phyloP scores from a whole-genome alignment of 2,797 vertebrate species.

The Dipus sagitta region DNA sequence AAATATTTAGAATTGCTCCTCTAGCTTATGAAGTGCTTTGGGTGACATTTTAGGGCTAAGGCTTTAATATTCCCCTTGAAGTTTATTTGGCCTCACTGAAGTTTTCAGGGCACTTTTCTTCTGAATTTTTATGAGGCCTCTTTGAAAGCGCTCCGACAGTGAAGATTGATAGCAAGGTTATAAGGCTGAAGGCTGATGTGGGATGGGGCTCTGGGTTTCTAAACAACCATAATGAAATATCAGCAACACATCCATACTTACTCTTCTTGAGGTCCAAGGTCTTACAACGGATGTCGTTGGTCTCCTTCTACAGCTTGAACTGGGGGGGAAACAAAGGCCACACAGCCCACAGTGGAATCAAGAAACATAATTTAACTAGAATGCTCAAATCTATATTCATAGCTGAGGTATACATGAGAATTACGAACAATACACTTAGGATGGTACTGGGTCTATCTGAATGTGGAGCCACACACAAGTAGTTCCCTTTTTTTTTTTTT shows the following conservation, averaged over 20 bases:
- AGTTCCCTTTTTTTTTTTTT: constrained; percentile 44
- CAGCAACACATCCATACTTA: constrained; percentile 60
- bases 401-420: constrained; percentile 6
- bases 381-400: constrained; percentile 1
- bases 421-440: not conserved
- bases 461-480: constrained; percentile 2
- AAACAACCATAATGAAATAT: constrained; percentile 26
- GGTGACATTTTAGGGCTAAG: constrained; percentile 48
- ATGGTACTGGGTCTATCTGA: not conserved
- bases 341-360: not conserved
- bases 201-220: not conserved
- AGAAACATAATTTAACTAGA: constrained; percentile 51
- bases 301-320: constrained; percentile 13
- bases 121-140: constrained; percentile 48
- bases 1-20: constrained; percentile 3
- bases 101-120: not conserved
- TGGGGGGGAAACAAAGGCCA: constrained; percentile 44
- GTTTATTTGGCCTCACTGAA: constrained; percentile 47
- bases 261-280: constrained; percentile 38
- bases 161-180: constrained; percentile 4
- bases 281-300: not conserved
- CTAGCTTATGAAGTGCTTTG: constrained; percentile 14
- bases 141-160: not conserved
- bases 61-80: constrained; percentile 46
- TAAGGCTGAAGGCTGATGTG: constrained; percentile 30